These are phyloP conservation scores for Leptopilina boulardi DNA, from an alignment of 1,140 invertebrate genomes.

Conservation along the genomic window DNA sequence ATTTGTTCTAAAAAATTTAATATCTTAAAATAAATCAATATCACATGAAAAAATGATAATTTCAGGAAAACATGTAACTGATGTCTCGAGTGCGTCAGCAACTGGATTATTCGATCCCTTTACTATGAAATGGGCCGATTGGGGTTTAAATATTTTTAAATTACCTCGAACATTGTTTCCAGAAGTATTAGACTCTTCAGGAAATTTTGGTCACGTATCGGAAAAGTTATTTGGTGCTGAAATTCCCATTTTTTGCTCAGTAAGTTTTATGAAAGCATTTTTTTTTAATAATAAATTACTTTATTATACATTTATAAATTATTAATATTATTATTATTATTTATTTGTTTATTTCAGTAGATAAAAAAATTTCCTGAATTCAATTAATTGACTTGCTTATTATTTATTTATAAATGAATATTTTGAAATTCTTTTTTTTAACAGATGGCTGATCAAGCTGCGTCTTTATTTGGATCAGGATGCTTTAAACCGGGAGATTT, in stretches of 20 bases:
- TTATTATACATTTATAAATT: conserved; percentile 22
- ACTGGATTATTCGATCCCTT: conserved; percentile 97
- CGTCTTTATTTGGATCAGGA: conserved; percentile 94
- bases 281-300: conserved; percentile 24
- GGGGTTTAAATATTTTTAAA: conserved; percentile 82
- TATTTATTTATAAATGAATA: no score
- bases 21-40: no score
- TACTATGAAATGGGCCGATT: conserved; percentile 86
- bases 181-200: conserved; percentile 85
- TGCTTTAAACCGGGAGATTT: conserved; percentile 89
- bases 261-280: conserved; percentile 74
- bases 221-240: conserved; percentile 83
- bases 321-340: conserved; percentile 7
- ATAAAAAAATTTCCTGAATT: no score
- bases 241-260: conserved; percentile 87
- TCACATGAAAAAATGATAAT: conserved; percentile 36
- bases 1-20: no score
- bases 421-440: background rate
- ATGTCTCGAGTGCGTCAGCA: conserved; percentile 91
- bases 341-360: no score
- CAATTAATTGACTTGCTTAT: no score
- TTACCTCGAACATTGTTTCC: conserved; percentile 88
- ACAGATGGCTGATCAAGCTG: conserved; percentile 87
- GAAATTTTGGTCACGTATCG: conserved; percentile 83
- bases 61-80: conserved; percentile 83